Conservation (phyloP, 2,113 vertebrate genomes). For the Prinia subflava region DNA sequence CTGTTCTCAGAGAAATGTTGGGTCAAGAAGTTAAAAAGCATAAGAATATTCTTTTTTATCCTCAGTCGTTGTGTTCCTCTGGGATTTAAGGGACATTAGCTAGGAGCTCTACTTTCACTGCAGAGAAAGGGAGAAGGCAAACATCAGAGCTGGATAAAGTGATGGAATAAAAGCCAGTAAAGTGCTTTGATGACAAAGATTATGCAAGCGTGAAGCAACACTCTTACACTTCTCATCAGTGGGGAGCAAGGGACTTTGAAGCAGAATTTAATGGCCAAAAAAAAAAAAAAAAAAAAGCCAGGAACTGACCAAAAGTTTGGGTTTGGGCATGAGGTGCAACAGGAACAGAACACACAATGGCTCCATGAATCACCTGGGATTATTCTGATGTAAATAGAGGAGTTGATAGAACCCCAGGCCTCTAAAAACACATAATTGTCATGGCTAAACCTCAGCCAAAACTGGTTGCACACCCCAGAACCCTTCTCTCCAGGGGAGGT, state of each 20-base stretch:
- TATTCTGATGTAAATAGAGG: not conserved
- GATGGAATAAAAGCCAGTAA: conserved; percentile 68
- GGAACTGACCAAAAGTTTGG: not conserved
- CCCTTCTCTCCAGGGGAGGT: not conserved
- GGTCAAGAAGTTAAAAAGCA: conserved; percentile 43
- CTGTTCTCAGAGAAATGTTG: not conserved
- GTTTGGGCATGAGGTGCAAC: not conserved
- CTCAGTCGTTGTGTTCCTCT: not conserved
- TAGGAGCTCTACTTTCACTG: not conserved
- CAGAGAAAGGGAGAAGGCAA: conserved; percentile 60
- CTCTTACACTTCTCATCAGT: conserved; percentile 28
- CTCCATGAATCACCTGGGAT: not conserved
- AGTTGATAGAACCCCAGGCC: not conserved
- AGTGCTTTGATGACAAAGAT: conserved; percentile 71
- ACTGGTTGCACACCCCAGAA: not conserved
- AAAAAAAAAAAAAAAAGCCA: not conserved
- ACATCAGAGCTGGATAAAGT: conserved; percentile 59
- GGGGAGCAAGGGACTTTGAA: conserved; percentile 43
- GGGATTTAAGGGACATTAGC: conserved; percentile 66
- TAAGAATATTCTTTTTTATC: conserved; percentile 47
- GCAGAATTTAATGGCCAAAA: conserved; percentile 51
- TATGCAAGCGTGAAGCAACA: conserved; percentile 60
- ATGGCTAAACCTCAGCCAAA: not conserved
- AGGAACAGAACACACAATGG: not conserved
- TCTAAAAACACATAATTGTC: not conserved